phyloP scores from a whole-genome alignment of 64 coral and sea anemone genomes.

The Stichodactyla helianthus region DNA sequence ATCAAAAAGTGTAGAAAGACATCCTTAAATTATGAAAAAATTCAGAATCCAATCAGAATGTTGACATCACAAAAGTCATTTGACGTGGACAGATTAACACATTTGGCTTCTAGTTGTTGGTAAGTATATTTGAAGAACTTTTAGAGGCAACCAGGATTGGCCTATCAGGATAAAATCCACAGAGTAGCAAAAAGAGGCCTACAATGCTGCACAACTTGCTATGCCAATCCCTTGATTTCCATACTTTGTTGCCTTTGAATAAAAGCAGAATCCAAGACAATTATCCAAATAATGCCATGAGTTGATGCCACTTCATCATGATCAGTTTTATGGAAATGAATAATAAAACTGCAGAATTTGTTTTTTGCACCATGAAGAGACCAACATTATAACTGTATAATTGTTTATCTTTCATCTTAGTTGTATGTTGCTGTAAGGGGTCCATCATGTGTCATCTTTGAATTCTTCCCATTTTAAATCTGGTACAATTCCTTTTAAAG shows the following conservation, averaged over 20 bases:
- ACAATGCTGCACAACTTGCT: neutral
- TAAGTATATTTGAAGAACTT: neutral
- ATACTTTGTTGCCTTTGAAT: no score
- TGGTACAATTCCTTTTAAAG: conserved; percentile 57
- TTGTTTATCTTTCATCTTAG: neutral
- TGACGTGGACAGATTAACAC: neutral
- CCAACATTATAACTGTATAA: no score
- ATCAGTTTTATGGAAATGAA: no score
- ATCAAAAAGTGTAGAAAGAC: neutral
- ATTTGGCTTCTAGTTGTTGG: no score
- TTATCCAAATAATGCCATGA: no score
- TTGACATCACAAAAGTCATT: neutral
- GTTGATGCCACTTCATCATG: no score
- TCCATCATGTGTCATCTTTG: conserved; percentile 41
- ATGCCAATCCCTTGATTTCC: neutral
- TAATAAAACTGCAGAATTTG: no score
- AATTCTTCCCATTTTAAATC: conserved; percentile 65
- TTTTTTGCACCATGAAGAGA: no score
- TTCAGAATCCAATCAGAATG: neutral
- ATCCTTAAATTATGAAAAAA: neutral
- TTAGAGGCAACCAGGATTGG: no score
- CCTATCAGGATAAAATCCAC: neutral
- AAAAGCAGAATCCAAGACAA: no score
- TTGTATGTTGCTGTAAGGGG: neutral
- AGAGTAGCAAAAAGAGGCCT: no score